phyloP scores from a whole-genome alignment of 1,140 invertebrate genomes.

The Antheraea mylitta region DNA sequence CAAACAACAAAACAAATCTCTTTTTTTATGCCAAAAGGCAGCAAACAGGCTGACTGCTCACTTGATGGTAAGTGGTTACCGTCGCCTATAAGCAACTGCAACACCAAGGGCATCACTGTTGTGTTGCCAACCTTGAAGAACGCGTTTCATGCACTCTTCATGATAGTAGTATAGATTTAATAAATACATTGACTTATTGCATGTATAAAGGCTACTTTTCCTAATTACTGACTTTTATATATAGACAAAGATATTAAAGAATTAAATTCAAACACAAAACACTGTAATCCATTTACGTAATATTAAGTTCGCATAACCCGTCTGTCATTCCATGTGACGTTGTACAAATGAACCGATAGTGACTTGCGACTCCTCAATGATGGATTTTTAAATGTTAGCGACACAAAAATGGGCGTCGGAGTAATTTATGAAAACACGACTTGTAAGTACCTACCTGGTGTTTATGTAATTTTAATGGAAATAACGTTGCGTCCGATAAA shows the following conservation, averaged over 20 bases:
- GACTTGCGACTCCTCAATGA: conserved; percentile 61
- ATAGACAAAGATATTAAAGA: conserved; percentile 15
- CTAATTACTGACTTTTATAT: not conserved
- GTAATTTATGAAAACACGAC: conserved; percentile 48
- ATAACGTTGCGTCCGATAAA: not conserved
- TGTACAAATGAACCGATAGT: conserved; percentile 59
- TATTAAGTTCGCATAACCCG: conserved; percentile 61
- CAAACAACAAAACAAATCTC: too few species aligned
- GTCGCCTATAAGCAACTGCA: too few species aligned
- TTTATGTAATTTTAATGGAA: conserved; percentile 21
- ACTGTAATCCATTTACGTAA: conserved; percentile 46
- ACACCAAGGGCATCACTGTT: too few species aligned
- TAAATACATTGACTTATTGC: too few species aligned
- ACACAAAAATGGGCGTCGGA: conserved; percentile 46
- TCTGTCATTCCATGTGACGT: conserved; percentile 62
- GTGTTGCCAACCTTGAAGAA: too few species aligned
- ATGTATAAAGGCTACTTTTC: too few species aligned
- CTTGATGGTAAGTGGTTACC: too few species aligned
- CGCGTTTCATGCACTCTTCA: too few species aligned
- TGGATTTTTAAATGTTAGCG: conserved; percentile 71
- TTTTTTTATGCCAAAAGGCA: too few species aligned
- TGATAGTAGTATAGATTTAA: too few species aligned
- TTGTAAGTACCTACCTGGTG: conserved; percentile 7
- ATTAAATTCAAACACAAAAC: conserved; percentile 24
- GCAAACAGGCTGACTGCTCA: too few species aligned